Evolutionary conservation across 1,140 invertebrate species (phyloP).

Genomic region (Leptopilina boulardi): DNA sequence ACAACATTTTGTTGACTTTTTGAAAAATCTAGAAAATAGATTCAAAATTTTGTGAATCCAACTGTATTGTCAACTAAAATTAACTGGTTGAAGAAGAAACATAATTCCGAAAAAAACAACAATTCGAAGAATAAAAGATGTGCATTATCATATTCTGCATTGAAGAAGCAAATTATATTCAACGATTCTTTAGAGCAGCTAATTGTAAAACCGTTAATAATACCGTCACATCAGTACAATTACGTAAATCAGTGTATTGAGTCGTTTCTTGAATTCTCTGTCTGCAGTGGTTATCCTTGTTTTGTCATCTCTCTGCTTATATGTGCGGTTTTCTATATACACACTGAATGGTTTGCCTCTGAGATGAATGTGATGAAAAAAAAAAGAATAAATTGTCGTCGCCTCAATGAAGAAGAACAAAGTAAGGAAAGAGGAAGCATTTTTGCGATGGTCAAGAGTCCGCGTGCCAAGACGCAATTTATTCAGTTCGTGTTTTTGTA

Average conservation of each 20-base stretch:
- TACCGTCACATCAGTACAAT: not conserved
- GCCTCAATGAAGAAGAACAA: slow-evolving; percentile 32
- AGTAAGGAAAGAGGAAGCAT: slow-evolving; percentile 42
- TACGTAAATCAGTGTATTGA: slow-evolving; percentile 18
- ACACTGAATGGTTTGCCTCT: not conserved
- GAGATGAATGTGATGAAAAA: not conserved
- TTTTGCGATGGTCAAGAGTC: slow-evolving; percentile 51
- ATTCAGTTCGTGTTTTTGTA: slow-evolving; percentile 45
- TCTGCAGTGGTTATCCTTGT: slow-evolving; percentile 13
- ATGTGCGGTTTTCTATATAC: slow-evolving; percentile 17
- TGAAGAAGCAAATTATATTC: not conserved
- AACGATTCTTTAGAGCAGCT: not conserved
- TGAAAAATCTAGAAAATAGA: slow-evolving; percentile 14
- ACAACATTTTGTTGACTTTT: not conserved
- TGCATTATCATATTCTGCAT: not conserved
- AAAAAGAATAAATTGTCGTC: slow-evolving; percentile 25
- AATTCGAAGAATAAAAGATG: too few species aligned
- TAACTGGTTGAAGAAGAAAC: too few species aligned
- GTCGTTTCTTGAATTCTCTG: not conserved
- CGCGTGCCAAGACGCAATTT: slow-evolving; percentile 41
- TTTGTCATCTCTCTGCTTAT: slow-evolving; percentile 14
- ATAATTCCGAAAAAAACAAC: too few species aligned
- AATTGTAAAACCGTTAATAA: slow-evolving; percentile 19
- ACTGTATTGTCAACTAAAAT: too few species aligned
- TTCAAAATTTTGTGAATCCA: too few species aligned